These are phyloP conservation scores for Girardinichthys multiradiatus DNA, from an alignment of 2,113 vertebrate genomes.

Conservation along the genomic window DNA sequence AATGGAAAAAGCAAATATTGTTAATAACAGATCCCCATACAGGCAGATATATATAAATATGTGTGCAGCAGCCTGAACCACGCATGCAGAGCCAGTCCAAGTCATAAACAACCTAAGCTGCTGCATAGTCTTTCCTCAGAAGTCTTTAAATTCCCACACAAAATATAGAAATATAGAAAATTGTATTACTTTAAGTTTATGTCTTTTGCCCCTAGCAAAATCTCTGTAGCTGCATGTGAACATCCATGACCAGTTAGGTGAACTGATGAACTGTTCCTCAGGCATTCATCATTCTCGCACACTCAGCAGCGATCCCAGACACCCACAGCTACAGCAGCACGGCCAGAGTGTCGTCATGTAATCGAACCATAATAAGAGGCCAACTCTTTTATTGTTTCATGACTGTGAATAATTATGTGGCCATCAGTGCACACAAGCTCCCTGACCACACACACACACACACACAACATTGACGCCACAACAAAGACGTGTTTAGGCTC, in stretches of 20 bases:
- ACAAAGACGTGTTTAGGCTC: slow-evolving; percentile 49
- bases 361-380: slow-evolving; percentile 62
- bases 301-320: slow-evolving; percentile 4
- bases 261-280: slow-evolving; percentile 3
- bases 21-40: too few species aligned
- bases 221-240: slow-evolving; percentile 10
- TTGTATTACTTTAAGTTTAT: too few species aligned
- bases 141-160: too few species aligned
- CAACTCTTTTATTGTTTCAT: slow-evolving; percentile 65
- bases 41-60: too few species aligned
- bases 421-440: slow-evolving; percentile 28
- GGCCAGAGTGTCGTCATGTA: slow-evolving; percentile 54
- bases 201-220: background rate
- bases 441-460: slow-evolving; percentile 22
- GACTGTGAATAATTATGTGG: slow-evolving; percentile 70
- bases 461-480: slow-evolving; percentile 48
- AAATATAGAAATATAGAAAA: too few species aligned
- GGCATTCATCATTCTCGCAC: too few species aligned
- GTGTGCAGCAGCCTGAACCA: too few species aligned
- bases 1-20: too few species aligned
- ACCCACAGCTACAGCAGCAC: slow-evolving; percentile 24
- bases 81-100: too few species aligned
- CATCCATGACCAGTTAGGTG: background rate
- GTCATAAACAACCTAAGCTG: too few species aligned
- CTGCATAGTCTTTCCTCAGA: too few species aligned